Evolutionary conservation across 2,888 invertebrate species (phyloP).

Genomic region (Theretra japonica): DNA sequence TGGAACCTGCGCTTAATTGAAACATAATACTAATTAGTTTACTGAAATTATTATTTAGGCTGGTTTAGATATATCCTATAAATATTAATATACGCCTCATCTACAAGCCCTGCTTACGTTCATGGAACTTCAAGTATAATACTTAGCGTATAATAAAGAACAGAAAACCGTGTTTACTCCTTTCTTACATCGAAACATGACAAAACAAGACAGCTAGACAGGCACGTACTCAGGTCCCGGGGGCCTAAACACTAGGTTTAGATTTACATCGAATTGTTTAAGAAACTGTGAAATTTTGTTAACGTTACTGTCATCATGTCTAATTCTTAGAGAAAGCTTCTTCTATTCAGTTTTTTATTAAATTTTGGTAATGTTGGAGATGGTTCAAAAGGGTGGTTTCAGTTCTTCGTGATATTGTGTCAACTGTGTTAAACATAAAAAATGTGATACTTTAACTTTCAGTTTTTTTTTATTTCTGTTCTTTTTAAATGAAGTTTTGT

Average conservation of each 20-base stretch:
- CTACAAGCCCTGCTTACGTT: neutral
- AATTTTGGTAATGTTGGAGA: no score
- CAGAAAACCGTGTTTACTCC: neutral
- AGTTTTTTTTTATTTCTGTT: no score
- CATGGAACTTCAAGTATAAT: neutral
- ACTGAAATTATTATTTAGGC: no score
- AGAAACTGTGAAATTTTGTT: neutral
- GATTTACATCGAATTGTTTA: neutral
- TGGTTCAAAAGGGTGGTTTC: no score
- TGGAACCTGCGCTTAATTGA: no score
- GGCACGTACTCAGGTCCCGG: conserved; percentile 14
- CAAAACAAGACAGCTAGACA: neutral
- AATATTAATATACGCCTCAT: neutral
- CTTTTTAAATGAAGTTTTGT: no score
- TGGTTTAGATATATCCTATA: neutral
- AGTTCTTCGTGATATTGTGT: no score
- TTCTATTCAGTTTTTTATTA: neutral
- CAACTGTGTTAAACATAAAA: no score
- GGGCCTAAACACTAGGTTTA: neutral
- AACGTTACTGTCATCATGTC: neutral
- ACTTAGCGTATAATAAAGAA: neutral
- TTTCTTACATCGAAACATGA: conserved; percentile 5
- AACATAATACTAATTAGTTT: no score
- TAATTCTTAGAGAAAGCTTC: neutral
- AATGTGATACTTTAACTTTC: no score